Evolutionary conservation across 2,113 vertebrate species (phyloP), one percentile per base, ranked within the genome.

Genomic region (Lutjanus erythropterus): DNA sequence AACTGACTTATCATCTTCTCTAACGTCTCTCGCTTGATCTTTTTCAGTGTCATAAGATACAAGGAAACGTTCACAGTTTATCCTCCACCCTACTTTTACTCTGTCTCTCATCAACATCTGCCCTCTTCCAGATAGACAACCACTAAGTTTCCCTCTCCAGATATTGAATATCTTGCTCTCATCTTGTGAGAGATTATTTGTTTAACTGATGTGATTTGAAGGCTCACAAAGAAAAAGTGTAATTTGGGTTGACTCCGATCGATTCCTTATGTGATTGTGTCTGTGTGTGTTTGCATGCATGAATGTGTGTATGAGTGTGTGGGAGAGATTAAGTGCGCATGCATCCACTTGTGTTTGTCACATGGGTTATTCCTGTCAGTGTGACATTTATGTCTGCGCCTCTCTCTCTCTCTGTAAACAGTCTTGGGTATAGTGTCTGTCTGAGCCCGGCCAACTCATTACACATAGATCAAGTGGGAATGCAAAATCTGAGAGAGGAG

Each of bases 381-480:
- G 74, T 89, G 85, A 86, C 87, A 83, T 88, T 85, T 76, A 70
- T 14, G 59, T 87, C 74, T 83, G 75, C 58, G 44, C 73, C 74
- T 80, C 71, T 49, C 59, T 56, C 59, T 56, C 61, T 56, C 75
- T 79, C 67, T 85, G 85, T 91, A 87, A 92, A 92, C 88, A 92
- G 50, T 81, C 71, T 65, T 49, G 58, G 75, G 77, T 85, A 79
- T 68, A 80, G 52, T 49, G 67, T 80, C 75, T 67, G 78, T 78
- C 71, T 83, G 67, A 89, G 64, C 46, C 73, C 39, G 1, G 88
- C 84, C 88, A 90, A 88, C 62, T 90, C 84, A 84, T 93, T 89
- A 91, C 78, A 73, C 89, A 88, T 73, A 82, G 80, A 89, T 90
- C 75, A 84, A 80, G 81, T 80, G 81, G 81, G 84, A 89, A 92